These are phyloP conservation scores for Rhineura floridana DNA, from an alignment of 2,113 vertebrate species.

Conservation along the genomic window DNA sequence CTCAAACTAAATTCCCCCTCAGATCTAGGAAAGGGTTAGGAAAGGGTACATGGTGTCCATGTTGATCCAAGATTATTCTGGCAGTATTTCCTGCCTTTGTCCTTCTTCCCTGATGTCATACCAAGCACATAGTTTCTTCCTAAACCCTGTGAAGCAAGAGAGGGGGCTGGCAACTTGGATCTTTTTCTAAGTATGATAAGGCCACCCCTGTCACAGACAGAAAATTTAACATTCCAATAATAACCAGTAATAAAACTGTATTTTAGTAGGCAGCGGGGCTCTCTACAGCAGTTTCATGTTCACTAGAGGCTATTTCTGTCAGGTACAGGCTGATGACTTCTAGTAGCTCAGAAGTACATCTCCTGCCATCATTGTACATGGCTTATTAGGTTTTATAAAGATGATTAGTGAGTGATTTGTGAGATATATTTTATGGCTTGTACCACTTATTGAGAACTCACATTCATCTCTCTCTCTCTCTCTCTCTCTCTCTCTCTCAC, in stretches of 20 bases:
- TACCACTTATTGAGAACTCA: constrained; percentile 41
- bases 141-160: not conserved
- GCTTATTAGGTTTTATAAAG: constrained; percentile 57
- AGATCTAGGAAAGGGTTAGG: too few species aligned
- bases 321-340: constrained; percentile 37
- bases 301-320: constrained; percentile 39
- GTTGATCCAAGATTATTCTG: too few species aligned
- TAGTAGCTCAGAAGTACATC: constrained; percentile 24
- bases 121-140: too few species aligned
- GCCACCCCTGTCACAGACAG: constrained; percentile 22
- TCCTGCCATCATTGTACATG: constrained; percentile 31
- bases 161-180: not conserved
- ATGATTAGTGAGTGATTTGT: constrained; percentile 51
- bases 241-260: constrained; percentile 13
- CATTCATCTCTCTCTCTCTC: constrained; percentile 34
- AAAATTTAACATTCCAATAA: constrained; percentile 26
- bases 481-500: constrained; percentile 22
- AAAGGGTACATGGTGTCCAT: too few species aligned
- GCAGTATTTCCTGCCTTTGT: too few species aligned
- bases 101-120: too few species aligned
- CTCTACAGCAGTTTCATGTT: constrained; percentile 19
- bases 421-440: constrained; percentile 38
- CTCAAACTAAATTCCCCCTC: too few species aligned
- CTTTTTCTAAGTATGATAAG: not conserved
- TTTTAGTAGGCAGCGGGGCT: constrained; percentile 7